Evolutionary conservation across 2,797 vertebrate genomes (phyloP).

Genomic region (Pseudopleuronectes americanus): DNA sequence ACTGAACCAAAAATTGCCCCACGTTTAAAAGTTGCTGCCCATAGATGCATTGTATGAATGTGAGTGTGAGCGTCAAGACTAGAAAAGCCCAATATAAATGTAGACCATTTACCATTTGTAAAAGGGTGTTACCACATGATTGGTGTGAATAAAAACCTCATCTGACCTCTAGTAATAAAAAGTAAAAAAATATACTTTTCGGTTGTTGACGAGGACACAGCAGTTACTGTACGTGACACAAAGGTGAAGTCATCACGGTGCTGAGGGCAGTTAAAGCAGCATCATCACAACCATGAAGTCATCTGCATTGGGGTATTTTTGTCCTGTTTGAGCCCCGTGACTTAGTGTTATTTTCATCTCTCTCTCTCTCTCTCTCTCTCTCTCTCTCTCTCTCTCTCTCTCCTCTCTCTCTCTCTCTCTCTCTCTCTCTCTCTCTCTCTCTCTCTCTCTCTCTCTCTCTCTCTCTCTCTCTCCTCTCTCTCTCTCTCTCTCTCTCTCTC

Average conservation of each 20-base stretch:
- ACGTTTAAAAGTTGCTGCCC: no score
- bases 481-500: background rate
- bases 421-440: slow-evolving; percentile 2
- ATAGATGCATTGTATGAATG: no score
- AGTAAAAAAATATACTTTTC: slow-evolving; percentile 1
- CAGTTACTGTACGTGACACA: slow-evolving; percentile 23
- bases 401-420: background rate
- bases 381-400: background rate
- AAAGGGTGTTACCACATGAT: background rate
- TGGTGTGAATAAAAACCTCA: background rate
- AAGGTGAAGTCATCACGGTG: slow-evolving; percentile 28
- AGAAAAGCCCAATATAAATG: no score
- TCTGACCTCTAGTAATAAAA: no score
- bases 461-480: no score
- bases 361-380: background rate
- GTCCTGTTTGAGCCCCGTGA: background rate
- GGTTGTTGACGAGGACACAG: slow-evolving; percentile 1
- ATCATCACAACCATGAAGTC: slow-evolving; percentile 21
- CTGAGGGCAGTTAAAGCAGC: slow-evolving; percentile 13
- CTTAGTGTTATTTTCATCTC: background rate
- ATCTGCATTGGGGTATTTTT: slow-evolving; percentile 18
- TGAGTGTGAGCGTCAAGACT: no score
- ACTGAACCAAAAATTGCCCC: no score
- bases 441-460: no score
- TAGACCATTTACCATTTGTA: background rate